phyloP scores from a whole-genome alignment of 1,140 invertebrate species.

The Camponotus vicinus region DNA sequence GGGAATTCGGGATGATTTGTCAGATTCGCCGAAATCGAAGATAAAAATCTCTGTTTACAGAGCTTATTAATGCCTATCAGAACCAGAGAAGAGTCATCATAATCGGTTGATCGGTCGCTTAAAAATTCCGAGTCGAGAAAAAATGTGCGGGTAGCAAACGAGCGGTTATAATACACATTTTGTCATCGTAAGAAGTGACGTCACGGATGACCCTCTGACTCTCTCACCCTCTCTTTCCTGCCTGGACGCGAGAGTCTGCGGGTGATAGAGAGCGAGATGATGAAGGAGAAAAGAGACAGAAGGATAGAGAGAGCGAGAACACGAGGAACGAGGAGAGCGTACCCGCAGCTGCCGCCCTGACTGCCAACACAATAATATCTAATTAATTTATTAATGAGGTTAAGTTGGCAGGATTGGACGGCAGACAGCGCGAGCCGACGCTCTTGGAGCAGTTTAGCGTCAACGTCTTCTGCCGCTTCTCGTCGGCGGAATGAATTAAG shows the following conservation, averaged over 20 bases:
- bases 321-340: constrained; percentile 59
- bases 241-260: constrained; percentile 68
- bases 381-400: constrained; percentile 87
- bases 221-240: constrained; percentile 27
- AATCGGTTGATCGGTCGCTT: neutral
- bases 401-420: constrained; percentile 85
- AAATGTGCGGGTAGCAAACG: constrained; percentile 67
- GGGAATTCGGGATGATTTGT: neutral
- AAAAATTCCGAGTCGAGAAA: constrained; percentile 19
- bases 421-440: constrained; percentile 84
- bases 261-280: constrained; percentile 68
- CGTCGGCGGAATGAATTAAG: constrained; percentile 81
- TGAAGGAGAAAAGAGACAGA: constrained; percentile 41
- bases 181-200: constrained; percentile 77
- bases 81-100: neutral
- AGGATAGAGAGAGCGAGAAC: neutral
- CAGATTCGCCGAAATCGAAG: neutral
- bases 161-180: constrained; percentile 60
- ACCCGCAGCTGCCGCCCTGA: constrained; percentile 84
- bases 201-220: constrained; percentile 79
- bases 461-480: constrained; percentile 77
- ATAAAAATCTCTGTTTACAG: neutral
- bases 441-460: constrained; percentile 76
- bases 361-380: constrained; percentile 86
- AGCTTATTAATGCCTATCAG: neutral